phyloP scores from a whole-genome alignment of 2,113 vertebrate genomes.

The Glaucidium brasilianum region DNA sequence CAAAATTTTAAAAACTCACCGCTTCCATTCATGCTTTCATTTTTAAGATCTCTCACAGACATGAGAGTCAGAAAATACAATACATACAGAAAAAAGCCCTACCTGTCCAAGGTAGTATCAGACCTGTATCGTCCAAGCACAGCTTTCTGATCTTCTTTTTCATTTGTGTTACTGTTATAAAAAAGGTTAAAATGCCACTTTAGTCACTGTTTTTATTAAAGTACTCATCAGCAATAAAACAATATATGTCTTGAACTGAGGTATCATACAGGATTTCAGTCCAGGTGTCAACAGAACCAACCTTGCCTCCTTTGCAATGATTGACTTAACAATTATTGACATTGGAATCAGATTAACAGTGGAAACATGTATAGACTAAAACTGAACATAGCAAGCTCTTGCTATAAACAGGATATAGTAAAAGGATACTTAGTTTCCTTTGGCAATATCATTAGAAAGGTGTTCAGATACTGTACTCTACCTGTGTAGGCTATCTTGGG shows the following conservation, averaged over 20 bases:
- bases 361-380: background rate
- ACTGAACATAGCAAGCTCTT: background rate
- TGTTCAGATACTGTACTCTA: constrained; percentile 5
- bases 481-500: constrained; percentile 77
- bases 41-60: background rate
- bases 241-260: background rate
- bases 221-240: background rate
- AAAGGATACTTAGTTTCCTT: background rate
- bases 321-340: background rate
- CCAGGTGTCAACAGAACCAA: background rate
- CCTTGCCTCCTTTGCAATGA: background rate
- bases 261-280: background rate
- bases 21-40: background rate
- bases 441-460: background rate
- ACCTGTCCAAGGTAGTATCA: constrained; percentile 78
- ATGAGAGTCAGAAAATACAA: background rate
- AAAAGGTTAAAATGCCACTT: background rate
- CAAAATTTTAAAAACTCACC: rapidly evolving
- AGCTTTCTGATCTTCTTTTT: constrained; percentile 63
- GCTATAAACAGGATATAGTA: background rate
- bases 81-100: background rate
- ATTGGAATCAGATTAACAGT: background rate
- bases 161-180: constrained; percentile 37
- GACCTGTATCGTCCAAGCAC: constrained; percentile 72
- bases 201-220: background rate